A percentile compares a stretch with the other conserved stretches of the same genome.
Conservation (phyloP, 2,797 vertebrate species). For the Hemitrygon akajei region DNA sequence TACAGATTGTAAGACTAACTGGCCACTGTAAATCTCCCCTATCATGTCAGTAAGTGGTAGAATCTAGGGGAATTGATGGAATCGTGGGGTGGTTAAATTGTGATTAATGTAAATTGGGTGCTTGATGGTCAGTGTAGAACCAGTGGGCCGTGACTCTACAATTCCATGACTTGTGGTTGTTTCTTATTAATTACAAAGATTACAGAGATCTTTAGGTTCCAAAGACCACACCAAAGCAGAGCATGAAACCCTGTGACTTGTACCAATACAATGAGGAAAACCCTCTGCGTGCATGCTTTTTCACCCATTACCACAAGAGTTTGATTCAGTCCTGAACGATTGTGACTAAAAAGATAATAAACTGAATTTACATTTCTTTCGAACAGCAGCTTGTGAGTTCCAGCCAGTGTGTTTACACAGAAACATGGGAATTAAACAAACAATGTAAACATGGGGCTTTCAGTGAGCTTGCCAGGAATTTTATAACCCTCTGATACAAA, state of each 20-base stretch:
- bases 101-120: too few species aligned
- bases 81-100: too few species aligned
- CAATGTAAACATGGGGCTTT: not conserved
- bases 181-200: not conserved
- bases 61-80: too few species aligned
- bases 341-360: not conserved
- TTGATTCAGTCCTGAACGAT: not conserved
- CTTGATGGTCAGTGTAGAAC: too few species aligned
- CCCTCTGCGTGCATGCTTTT: not conserved
- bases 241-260: not conserved
- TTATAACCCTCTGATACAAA: not conserved
- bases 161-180: not conserved
- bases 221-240: not conserved
- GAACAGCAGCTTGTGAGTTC: not conserved
- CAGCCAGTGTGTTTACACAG: conserved; percentile 19
- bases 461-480: not conserved
- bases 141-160: too few species aligned
- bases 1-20: too few species aligned
- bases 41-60: too few species aligned
- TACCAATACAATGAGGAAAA: not conserved
- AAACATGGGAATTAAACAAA: conserved; percentile 11
- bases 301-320: not conserved
- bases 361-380: not conserved
- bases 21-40: too few species aligned
- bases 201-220: not conserved